Base-by-base conservation (phyloP, 2,888 invertebrate genomes). In the Nineta flava region DNA sequence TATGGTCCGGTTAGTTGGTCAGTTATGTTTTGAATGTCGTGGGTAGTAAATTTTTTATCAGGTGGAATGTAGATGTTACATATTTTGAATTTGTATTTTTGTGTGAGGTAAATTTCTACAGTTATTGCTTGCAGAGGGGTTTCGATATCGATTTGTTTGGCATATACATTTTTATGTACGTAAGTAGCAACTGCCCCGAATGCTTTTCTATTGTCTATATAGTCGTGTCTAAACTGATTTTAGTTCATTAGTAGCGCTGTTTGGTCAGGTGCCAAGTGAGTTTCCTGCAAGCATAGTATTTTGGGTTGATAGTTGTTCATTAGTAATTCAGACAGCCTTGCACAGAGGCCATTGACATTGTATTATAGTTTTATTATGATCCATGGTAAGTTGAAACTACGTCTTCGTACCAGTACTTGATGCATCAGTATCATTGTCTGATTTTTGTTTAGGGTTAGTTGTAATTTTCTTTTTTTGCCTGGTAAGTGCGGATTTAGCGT, bases 121-220 rank as follows among this genome's bases (percentile, higher is more conserved):
- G 32, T 55, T 17, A 52, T 45, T 9, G 51, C 52, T 51, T 57
- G 54, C 1, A 54, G 9, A 9, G 50, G 35, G 9, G 52, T 51
- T 7, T 43, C 45, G 2, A 56, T 9, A 3, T 15, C 10, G 1
- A 53, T 32, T 52, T 54, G 46, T 13, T 52, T 15, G 21, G 10
- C 26, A 5, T 44, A 40, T 3, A 53, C 47, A 34, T 52, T 49
- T 17, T 50, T 49, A 15, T 51, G 43, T 7, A 53, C 32, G 31
- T 50, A 52, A 1, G 50, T 57, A 10, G 51, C 47, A 2, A 57
- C 55, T 4, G 52, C 55, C 9, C 57, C 57, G 40, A 54, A 53
- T 9, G 54, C 55, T 7, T 41, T 35, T 12, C 17, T 19, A 2
- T n/a, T 26, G n/a, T 17, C 40, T 12, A 12, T 9, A 7, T 40